Evolutionary conservation across 2,113 vertebrate species (phyloP).

Genomic region (Dermatemys mawii): DNA sequence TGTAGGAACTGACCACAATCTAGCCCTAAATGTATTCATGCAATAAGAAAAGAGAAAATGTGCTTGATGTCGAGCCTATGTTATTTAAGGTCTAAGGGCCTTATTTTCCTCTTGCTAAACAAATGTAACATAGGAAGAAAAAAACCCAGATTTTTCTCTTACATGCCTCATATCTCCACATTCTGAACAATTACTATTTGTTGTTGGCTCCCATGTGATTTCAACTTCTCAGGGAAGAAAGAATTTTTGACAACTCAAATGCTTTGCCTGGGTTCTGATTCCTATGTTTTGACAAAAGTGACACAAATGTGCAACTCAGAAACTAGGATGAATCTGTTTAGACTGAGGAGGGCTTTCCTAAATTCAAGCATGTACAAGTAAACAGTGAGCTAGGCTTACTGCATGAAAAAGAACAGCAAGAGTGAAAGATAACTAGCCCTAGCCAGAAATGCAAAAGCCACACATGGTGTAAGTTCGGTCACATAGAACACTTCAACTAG

Average conservation of each 20-base stretch:
- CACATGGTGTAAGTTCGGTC: background rate
- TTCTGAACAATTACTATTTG: background rate
- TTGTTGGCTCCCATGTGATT: background rate
- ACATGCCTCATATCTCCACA: background rate
- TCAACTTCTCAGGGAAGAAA: background rate
- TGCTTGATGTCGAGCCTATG: no score
- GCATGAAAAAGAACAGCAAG: background rate
- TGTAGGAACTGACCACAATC: background rate
- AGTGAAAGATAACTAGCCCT: background rate
- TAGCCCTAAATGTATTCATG: background rate
- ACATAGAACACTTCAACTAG: background rate
- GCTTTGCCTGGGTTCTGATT: background rate
- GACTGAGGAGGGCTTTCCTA: background rate
- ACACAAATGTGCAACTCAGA: background rate
- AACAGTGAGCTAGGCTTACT: background rate
- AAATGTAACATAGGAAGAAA: background rate
- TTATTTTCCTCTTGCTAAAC: background rate
- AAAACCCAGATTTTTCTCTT: background rate
- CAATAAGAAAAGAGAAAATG: no score
- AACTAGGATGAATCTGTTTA: background rate
- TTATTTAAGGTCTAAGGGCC: background rate
- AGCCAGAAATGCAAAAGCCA: background rate
- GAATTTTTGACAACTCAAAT: background rate
- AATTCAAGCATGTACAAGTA: background rate
- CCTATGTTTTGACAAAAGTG: background rate